Conservation (phyloP, 2,797 vertebrate genomes). For the Mycteria americana region DNA sequence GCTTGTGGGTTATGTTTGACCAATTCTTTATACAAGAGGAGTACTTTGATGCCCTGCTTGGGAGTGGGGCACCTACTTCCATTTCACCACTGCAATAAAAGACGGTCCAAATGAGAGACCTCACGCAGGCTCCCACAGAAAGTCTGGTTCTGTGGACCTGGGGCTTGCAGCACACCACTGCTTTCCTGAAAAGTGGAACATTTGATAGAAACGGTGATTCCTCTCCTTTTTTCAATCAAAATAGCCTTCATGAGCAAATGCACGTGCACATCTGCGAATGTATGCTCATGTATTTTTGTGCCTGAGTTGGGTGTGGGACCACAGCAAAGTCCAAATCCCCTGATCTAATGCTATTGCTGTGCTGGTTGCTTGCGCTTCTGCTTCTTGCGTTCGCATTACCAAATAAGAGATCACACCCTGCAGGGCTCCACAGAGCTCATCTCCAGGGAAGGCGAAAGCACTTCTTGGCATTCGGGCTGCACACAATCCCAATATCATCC, state of each 20-base stretch:
- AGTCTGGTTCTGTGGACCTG: neutral
- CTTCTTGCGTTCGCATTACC: conserved; percentile 34
- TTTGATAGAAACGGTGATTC: neutral
- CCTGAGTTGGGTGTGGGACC: conserved; percentile 43
- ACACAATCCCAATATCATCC: neutral
- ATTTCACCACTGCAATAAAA: neutral
- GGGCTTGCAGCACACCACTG: neutral
- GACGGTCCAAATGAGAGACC: neutral
- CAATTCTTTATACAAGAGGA: neutral
- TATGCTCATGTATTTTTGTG: neutral
- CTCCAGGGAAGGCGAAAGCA: conserved; percentile 23
- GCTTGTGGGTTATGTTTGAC: neutral
- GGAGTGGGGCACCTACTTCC: neutral
- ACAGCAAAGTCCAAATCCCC: conserved; percentile 29
- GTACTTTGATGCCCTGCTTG: neutral
- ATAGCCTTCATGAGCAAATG: neutral
- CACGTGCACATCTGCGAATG: neutral
- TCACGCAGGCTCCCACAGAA: neutral
- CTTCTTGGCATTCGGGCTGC: neutral
- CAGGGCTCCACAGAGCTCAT: neutral
- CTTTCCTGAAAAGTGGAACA: neutral
- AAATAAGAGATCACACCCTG: conserved; percentile 54
- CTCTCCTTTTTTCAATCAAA: neutral
- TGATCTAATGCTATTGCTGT: conserved; percentile 46
- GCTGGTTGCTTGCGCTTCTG: conserved; percentile 17